Evolutionary conservation across 1,140 invertebrate genomes (phyloP), one percentile per base, ranked within the genome.

Genomic region (Listronotus oregonensis): DNA sequence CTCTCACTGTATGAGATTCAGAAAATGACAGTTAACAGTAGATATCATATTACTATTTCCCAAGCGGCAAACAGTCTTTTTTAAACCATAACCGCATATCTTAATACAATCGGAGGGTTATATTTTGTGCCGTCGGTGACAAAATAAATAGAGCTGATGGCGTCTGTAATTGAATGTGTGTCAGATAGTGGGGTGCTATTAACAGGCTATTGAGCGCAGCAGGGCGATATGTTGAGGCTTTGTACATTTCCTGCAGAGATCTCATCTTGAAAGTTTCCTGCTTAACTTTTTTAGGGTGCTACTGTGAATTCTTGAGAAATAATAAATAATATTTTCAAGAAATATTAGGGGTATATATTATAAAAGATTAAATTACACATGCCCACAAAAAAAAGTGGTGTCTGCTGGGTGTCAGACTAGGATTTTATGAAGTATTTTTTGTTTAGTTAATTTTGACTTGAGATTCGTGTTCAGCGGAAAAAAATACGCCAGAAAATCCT

Each of bases 91-190:
- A 18, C 10, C n/a, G 31, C 46, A 32, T 64, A 64, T 64, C 63
- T 47, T 57, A 55, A 54, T 56, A 54, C 31, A 57, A 64, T 64
- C 63, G 14, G 34, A 10, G 54, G 52, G 52, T 56, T 50, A 42
- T 39, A 39, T 17, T 46, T 55, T 56, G 61, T 64, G 32, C 54
- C 60, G 15, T n/a, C 27, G 18, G 42, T 64, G 63, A 46, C 63
- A 56, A 57, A 57, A 57, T 64, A 64, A 64, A 64, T 52, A 57
- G 51, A 49, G 21, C 15, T 31, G 12, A 27, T 17, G 34, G 52
- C 52, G n/a, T 43, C 52, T 50, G 37, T 64, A 64, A 64, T 57
- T 64, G 63, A 64, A 64, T 64, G 32, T 64, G 42, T 56, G 63
- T 56, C 63, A 64, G 52, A 64, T 64, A 49, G 55, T 21, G 40